Evolutionary conservation across 2,113 vertebrate genomes (phyloP), one percentile per base, ranked within the genome.

Genomic region (Pogona vitticeps): DNA sequence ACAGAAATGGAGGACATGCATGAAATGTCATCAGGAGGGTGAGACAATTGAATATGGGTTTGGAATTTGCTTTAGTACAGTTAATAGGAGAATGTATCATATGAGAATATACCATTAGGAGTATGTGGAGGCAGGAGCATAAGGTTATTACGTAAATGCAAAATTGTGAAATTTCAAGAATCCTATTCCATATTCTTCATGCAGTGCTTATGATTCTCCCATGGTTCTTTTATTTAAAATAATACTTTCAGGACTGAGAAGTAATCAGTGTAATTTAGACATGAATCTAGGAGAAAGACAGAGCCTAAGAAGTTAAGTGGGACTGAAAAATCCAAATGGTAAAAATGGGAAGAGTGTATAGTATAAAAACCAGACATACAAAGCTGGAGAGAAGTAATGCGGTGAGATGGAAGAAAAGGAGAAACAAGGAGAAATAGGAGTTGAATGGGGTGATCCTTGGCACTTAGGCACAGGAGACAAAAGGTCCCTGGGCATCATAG

Each of bases 21-120:
- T 75, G 23, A 75, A 58, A 12, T 56, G 3, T 8, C 71, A 61
- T 82, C 59, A 63, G 59, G 82, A 87, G 38, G 85, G 85, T 87
- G 71, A 87, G 85, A 42, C 28, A 86, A 52, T 18, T 58, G 17
- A 56, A 56, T 70, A 71, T 13, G 28, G 14, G 23, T 75, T 63
- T 65, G 59, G 70, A 40, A 40, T 15, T 13, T 56, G n/a, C 12
- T 56, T 15, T 7, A 38, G 13, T 21, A 82, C 33, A 58, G 9
- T 67, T 76, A 78, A 20, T 59, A 42, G 59, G 14, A 17, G 40
- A 75, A n/a, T 68, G 1, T 67, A 20, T 28, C 38, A 7, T 63
- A 6, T 14, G 40, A 80, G 33, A 78, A 6, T 52, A 52, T 52
- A 52, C 46, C 46, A 52, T 52, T 52, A 52, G 46, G 46, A 52